These are phyloP conservation scores for Teleogryllus occipitalis DNA, from an alignment of 1,140 invertebrate species.

Conservation along the genomic window DNA sequence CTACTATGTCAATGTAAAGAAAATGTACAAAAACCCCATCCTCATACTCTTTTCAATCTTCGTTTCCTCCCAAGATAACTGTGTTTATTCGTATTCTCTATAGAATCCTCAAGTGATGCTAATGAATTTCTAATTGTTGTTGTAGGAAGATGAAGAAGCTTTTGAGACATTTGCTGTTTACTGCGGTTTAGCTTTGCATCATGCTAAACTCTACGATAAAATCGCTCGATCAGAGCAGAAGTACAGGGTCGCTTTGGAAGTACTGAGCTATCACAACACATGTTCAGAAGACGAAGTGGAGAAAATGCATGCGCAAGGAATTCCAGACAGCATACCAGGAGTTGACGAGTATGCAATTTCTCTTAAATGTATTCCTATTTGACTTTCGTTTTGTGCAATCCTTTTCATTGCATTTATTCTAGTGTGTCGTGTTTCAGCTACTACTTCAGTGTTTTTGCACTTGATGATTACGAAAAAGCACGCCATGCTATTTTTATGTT, in stretches of 20 bases:
- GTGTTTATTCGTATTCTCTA: too few species aligned
- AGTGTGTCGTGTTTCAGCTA: conserved; percentile 41
- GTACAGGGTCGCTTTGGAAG: conserved; percentile 71
- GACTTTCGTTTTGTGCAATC: background rate
- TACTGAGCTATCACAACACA: conserved; percentile 74
- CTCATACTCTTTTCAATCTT: too few species aligned
- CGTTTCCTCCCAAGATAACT: too few species aligned
- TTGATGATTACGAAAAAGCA: conserved; percentile 60
- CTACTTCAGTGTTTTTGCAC: conserved; percentile 59
- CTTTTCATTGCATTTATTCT: background rate
- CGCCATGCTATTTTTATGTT: conserved; percentile 70
- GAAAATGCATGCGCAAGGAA: conserved; percentile 32
- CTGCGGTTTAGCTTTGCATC: conserved; percentile 74
- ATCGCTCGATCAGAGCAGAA: conserved; percentile 76
- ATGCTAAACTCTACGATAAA: conserved; percentile 78
- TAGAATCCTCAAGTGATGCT: too few species aligned
- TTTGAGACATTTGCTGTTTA: conserved; percentile 80
- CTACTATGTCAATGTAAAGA: too few species aligned
- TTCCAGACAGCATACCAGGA: conserved; percentile 33
- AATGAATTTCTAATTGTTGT: background rate
- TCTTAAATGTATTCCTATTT: background rate
- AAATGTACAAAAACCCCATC: too few species aligned
- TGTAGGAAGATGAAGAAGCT: conserved; percentile 61
- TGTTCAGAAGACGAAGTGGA: conserved; percentile 61
- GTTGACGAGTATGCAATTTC: conserved; percentile 40